Percentiles rank a stretch among this genome's conserved stretches.
These are phyloP conservation scores for Plectropomus leopardus DNA, from an alignment of 2,113 vertebrate genomes.

Conservation along the genomic window DNA sequence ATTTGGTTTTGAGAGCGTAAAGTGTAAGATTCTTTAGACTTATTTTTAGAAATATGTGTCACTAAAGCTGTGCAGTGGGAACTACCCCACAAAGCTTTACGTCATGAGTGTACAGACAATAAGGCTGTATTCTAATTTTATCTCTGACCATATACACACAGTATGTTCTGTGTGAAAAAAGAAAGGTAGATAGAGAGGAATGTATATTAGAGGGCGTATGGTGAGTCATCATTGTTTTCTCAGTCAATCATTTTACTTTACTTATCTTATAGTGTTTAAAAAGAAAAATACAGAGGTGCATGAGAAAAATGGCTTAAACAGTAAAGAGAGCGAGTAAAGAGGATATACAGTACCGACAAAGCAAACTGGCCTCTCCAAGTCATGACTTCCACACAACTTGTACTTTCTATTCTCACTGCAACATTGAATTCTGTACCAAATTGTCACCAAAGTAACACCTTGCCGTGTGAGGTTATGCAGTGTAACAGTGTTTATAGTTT, in stretches of 20 bases:
- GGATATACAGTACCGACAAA: neutral
- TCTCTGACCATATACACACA: neutral
- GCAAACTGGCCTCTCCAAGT: neutral
- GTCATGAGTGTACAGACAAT: neutral
- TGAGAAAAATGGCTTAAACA: neutral
- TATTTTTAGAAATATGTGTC: slow-evolving; percentile 40
- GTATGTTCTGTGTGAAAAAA: neutral
- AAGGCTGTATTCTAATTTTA: neutral
- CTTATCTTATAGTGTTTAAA: neutral
- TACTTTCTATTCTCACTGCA: neutral
- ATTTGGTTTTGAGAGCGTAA: slow-evolving; percentile 4
- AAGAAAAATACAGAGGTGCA: neutral
- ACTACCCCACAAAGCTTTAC: neutral
- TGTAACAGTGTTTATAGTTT: neutral
- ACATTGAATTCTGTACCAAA: neutral
- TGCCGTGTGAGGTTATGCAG: no score
- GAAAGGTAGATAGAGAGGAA: neutral
- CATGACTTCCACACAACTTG: neutral
- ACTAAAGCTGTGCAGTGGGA: slow-evolving; percentile 1
- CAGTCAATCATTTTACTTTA: neutral
- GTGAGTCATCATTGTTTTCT: neutral
- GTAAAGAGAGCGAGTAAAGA: neutral
- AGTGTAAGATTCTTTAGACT: neutral
- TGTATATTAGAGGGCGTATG: neutral
- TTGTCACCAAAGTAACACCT: neutral